These are phyloP conservation scores for Plagodis pulveraria DNA, from an alignment of 2,888 invertebrate genomes.

Conservation along the genomic window DNA sequence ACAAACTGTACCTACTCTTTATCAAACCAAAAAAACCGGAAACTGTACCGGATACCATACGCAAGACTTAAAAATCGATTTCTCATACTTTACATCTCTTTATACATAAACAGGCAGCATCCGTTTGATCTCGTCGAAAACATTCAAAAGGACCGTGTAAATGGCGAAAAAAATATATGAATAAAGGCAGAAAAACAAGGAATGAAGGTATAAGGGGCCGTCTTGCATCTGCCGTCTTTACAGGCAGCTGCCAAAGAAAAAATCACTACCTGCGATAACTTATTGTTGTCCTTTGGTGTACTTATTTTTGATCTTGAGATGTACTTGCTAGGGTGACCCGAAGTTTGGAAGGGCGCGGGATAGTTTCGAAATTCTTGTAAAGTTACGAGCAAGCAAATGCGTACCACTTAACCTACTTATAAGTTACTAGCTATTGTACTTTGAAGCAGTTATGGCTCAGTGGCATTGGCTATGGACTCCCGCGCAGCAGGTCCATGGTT, in stretches of 20 bases:
- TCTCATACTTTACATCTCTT: slow-evolving; percentile 47
- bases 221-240: slow-evolving; percentile 70
- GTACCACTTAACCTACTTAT: too few species aligned
- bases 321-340: slow-evolving; percentile 46
- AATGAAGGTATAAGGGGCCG: slow-evolving; percentile 54
- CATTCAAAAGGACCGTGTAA: slow-evolving; percentile 39
- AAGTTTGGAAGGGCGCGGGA: not conserved
- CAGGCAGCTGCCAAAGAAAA: slow-evolving; percentile 72
- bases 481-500: too few species aligned
- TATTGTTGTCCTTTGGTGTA: slow-evolving; percentile 51
- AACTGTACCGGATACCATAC: slow-evolving; percentile 59
- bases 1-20: slow-evolving; percentile 7
- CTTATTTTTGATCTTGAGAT: slow-evolving; percentile 66
- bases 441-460: too few species aligned
- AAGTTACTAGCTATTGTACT: too few species aligned
- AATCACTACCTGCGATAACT: slow-evolving; percentile 69
- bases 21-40: slow-evolving; percentile 42
- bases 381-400: too few species aligned
- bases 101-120: slow-evolving; percentile 42
- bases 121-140: slow-evolving; percentile 43
- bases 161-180: slow-evolving; percentile 55
- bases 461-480: too few species aligned
- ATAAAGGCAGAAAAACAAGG: slow-evolving; percentile 27
- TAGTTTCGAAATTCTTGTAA: not conserved
- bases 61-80: slow-evolving; percentile 63